phyloP scores from a whole-genome alignment of 2,888 invertebrate species.

The Apotomis betuletana region DNA sequence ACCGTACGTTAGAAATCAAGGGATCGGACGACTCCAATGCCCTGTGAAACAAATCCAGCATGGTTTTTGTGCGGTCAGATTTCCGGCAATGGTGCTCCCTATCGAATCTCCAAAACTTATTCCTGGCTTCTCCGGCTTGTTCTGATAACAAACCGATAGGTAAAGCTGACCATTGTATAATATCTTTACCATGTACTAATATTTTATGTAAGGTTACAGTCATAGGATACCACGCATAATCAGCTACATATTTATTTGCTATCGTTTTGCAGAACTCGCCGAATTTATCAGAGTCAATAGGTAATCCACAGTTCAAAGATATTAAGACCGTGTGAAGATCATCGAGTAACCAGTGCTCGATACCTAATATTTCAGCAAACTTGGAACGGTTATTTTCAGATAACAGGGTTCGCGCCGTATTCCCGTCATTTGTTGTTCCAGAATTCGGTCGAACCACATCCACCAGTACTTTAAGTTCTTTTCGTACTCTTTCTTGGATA shows the following conservation, averaged over 20 bases:
- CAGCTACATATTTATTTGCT: neutral
- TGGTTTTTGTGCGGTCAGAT: neutral
- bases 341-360: neutral
- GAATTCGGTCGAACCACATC: constrained; percentile 5
- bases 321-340: neutral
- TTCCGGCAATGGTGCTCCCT: constrained; percentile 20
- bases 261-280: neutral
- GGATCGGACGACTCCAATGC: constrained; percentile 15
- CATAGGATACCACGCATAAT: neutral
- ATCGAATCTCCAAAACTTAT: neutral
- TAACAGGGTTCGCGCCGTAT: constrained; percentile 5
- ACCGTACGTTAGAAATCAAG: neutral
- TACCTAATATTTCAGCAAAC: constrained; percentile 8
- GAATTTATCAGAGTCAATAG: neutral
- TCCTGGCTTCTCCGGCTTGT: no score
- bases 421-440: constrained; percentile 9
- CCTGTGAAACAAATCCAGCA: constrained; percentile 13
- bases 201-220: neutral
- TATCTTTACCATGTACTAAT: neutral
- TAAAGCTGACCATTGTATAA: no score
- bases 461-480: neutral
- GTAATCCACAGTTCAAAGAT: neutral
- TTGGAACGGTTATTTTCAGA: neutral
- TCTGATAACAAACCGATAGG: no score
- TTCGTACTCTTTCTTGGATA: neutral